Base-by-base conservation (phyloP, 2,797 vertebrate species). In the Hozukius guyotensis region DNA sequence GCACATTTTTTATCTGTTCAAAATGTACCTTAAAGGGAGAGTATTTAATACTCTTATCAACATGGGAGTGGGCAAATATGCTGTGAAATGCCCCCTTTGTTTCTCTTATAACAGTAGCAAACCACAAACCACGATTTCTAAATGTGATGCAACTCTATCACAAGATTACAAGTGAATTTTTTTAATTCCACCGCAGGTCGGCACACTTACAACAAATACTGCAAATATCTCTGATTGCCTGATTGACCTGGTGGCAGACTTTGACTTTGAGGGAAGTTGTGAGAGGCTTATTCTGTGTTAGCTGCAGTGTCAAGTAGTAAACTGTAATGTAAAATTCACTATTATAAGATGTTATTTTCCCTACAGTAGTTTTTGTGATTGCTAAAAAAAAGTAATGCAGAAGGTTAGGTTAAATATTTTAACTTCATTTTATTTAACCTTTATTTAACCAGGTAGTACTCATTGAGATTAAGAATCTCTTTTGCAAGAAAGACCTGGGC, bases 91-190 rank as follows among this genome's bases (percentile, higher is more conserved):
- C 2, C 2, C 6, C 4, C 8, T 10, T 2, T 12, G 13, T 18
- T 46, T 18, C 14, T 68, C 14, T 59, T 22, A 16, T 18, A 6
- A 11, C 5, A 3, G 5, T 6, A 5, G 8, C 1, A 63, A 25
- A 14, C 1, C 14, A 9, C 2, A 25, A 34, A 36, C 3, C 49
- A 20, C 13, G 20, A 20, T 20, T 5, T 27, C 7, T 4, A 56
- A 56, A 81, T 65, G 77, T 89, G 87, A 92, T 87, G 80, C 84
- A 84, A 89, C 52, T 66, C 56, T 12, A 7, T 62, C 64, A 34
- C 3, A 29, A 24, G 75, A 85, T 90, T 86, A 65, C 76, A 5
- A n/a, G 13, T 72, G 80, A 57, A 46, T 81, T 79, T 68, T 62
- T 27, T 1, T 49, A 72, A 64, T 80, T 46, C 69, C 32, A 8